Evolutionary conservation across 2,797 vertebrate species (phyloP), one percentile per base, ranked within the genome.

Genomic region (Ambastaia sidthimunki): DNA sequence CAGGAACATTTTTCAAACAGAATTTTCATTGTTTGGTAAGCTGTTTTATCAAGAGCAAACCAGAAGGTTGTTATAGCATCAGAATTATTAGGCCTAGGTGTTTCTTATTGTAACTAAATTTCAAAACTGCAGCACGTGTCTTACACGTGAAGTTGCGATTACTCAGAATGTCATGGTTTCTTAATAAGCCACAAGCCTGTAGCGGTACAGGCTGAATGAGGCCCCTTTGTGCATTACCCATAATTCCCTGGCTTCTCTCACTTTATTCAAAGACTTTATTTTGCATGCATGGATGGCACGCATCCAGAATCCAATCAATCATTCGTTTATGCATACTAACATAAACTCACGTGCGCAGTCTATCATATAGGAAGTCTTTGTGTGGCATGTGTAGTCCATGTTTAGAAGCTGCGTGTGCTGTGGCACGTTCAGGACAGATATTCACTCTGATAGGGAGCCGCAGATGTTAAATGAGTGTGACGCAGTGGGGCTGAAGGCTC

Each of bases 381-480:
- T 90, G 88, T 87, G 86, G 88, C 86, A 85, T 88, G 87, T 88
- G 87, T 88, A 89, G 89, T 90, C 88, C 87, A 85, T 74, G 55
- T 37, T 31, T 50, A 62, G 76, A 54, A 31, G 78, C 78, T 60
- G 60, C 81, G 88, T 89, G 86, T 84, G 68, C 44, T 62, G 57
- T 54, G 74, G 86, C 85, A 89, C 89, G 85, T 88, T 89, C 44
- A 84, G 60, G 85, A 89, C 88, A 89, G 88, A 89, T 85, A 89
- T 90, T 88, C 87, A 82, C 41, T 86, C 84, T 86, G 91, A 93
- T 90, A 91, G 90, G 86, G 90, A 85, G 41, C 80, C 80, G 85
- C 89, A 89, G 92, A 93, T 90, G 90, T 89, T 92, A 93, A 93
- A 90, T 89, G 90, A 92, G 89, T 90, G 89, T 92, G 92, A 92